A percentile compares a stretch with the other conserved stretches of the same genome.
These are phyloP conservation scores for Lacerta bilineata DNA, from an alignment of 2,797 vertebrate species.

Conservation along the genomic window DNA sequence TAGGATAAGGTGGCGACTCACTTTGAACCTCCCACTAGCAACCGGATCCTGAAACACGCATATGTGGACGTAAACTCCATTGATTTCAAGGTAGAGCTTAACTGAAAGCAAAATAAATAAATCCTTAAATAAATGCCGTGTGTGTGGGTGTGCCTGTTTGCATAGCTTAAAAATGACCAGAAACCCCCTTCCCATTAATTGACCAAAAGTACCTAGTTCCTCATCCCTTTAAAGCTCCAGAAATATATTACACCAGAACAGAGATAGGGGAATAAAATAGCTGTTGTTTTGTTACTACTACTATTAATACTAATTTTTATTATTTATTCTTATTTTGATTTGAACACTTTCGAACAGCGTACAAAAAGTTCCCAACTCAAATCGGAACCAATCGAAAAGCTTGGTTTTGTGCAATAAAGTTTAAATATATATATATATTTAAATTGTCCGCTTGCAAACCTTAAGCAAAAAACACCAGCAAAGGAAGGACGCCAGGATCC, in stretches of 20 bases:
- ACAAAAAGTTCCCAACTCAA: not conserved
- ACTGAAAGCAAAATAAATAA: too few relatives aligned
- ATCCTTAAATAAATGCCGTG: not conserved
- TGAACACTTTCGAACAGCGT: not conserved
- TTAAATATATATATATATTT: too few relatives aligned
- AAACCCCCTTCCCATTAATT: not conserved
- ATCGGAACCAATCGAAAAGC: not conserved
- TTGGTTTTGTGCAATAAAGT: too few relatives aligned
- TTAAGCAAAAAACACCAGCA: not conserved
- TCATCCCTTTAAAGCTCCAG: not conserved
- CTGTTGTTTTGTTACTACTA: not conserved
- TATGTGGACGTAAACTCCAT: not conserved
- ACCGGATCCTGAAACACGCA: not conserved
- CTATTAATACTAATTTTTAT: not conserved
- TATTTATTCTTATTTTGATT: not conserved
- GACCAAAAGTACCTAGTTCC: not conserved
- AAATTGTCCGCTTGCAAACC: not conserved
- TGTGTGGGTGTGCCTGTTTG: not conserved
- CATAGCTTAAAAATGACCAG: not conserved
- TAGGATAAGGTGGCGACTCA: not conserved
- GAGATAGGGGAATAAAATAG: not conserved
- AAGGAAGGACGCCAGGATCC: not conserved
- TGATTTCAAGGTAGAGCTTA: not conserved
- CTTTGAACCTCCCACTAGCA: not conserved
- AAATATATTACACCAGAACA: not conserved